phyloP scores from a whole-genome alignment of 2,113 vertebrate species.

The Myrmophylax atrothorax region DNA sequence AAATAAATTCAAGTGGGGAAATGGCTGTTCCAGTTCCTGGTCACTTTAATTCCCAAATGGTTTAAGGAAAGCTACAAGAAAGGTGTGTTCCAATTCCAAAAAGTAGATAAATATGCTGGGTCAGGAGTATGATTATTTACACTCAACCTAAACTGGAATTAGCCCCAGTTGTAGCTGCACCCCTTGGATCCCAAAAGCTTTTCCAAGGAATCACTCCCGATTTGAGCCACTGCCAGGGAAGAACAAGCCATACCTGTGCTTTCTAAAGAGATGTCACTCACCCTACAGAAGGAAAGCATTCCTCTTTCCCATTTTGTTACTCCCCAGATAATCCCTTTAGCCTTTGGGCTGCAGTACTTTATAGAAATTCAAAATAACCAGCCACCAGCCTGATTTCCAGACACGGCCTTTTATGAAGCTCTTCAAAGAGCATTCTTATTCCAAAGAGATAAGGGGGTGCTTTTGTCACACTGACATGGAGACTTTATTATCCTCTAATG shows the following conservation, averaged over 20 bases:
- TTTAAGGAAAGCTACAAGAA: not conserved
- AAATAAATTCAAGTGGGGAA: not conserved
- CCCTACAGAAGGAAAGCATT: not conserved
- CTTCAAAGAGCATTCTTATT: constrained; percentile 50
- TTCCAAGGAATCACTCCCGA: not conserved
- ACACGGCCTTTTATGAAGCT: not conserved
- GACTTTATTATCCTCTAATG: constrained; percentile 48
- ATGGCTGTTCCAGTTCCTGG: not conserved
- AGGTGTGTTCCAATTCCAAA: not conserved
- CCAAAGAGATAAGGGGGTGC: constrained; percentile 37
- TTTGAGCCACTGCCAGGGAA: not conserved
- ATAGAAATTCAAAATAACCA: constrained; percentile 38
- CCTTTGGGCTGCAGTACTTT: not conserved
- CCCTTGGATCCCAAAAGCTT: not conserved
- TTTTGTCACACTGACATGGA: constrained; percentile 41
- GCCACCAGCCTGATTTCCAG: not conserved
- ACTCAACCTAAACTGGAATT: not conserved
- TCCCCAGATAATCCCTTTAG: constrained; percentile 36
- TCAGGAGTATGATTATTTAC: not conserved
- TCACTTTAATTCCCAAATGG: not conserved
- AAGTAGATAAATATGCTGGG: not conserved
- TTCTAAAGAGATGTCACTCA: not conserved
- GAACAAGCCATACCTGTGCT: not conserved
- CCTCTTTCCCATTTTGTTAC: not conserved
- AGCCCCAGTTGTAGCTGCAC: not conserved